Percentiles rank a stretch among this genome's conserved stretches.
phyloP scores from a whole-genome alignment of 2,113 vertebrate species.

The Macquaria ambigua region DNA sequence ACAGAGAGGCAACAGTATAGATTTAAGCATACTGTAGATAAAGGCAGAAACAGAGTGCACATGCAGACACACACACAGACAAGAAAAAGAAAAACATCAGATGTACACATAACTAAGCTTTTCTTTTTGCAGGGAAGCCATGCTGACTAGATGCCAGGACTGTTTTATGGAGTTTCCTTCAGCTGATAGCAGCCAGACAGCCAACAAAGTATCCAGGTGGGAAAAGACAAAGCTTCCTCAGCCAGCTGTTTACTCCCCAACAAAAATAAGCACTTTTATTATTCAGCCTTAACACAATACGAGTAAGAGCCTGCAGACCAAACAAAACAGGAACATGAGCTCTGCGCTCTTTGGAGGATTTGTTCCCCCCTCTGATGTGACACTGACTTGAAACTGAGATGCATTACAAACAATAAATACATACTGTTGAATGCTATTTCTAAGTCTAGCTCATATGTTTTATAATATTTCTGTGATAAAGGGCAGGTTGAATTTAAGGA shows the following conservation, averaged over 20 bases:
- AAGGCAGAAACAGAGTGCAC: slow-evolving; percentile 16
- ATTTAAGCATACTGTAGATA: slow-evolving; percentile 22
- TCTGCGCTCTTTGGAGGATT: neutral
- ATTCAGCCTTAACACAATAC: slow-evolving; percentile 27
- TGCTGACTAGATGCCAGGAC: slow-evolving; percentile 39
- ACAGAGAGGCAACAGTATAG: slow-evolving; percentile 31
- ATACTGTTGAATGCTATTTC: neutral
- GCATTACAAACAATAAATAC: neutral
- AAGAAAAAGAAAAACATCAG: neutral
- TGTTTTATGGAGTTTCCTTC: slow-evolving; percentile 55
- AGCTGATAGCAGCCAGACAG: slow-evolving; percentile 42
- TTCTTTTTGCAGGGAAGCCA: slow-evolving; percentile 39
- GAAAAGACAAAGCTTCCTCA: slow-evolving; percentile 47
- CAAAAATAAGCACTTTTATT: slow-evolving; percentile 38
- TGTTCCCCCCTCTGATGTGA: no score
- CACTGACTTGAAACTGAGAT: slow-evolving; percentile 7
- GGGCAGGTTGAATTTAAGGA: neutral
- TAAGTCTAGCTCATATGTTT: neutral
- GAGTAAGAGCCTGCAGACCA: slow-evolving; percentile 20
- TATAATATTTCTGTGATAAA: neutral
- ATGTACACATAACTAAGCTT: slow-evolving; percentile 6
- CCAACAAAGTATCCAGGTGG: slow-evolving; percentile 56
- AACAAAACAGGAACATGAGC: slow-evolving; percentile 27
- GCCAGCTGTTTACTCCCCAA: slow-evolving; percentile 46
- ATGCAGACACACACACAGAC: neutral